These are phyloP conservation scores for Thripadectes ignobilis DNA, from an alignment of 2,797 vertebrate species.

Conservation along the genomic window DNA sequence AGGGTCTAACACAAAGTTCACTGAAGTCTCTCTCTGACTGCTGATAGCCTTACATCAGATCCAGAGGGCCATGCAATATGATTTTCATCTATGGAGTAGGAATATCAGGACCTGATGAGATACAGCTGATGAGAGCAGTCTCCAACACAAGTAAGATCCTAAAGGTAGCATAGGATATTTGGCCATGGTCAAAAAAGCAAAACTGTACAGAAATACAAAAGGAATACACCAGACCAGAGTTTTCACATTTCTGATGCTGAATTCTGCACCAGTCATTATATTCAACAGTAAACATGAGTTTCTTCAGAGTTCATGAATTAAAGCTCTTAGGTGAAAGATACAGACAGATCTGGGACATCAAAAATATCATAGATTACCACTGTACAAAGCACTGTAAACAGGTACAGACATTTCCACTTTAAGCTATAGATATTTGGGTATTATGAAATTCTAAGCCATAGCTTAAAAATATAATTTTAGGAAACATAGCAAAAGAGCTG, in stretches of 20 bases:
- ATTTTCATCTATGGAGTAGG: not conserved
- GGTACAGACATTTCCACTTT: not conserved
- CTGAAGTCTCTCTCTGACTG: not conserved
- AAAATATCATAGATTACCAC: not conserved
- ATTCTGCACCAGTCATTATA: not conserved
- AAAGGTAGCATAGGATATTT: not conserved
- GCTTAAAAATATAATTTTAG: not conserved
- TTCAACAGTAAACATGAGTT: not conserved
- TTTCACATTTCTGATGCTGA: not conserved
- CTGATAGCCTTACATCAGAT: not conserved
- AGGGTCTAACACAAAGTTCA: not conserved
- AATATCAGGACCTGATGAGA: not conserved
- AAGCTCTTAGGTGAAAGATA: not conserved
- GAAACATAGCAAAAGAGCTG: not conserved
- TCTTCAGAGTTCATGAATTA: not conserved
- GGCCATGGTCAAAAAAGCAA: not conserved
- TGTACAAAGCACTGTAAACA: not conserved
- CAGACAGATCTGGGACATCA: not conserved
- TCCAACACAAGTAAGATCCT: not conserved
- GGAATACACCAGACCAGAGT: not conserved
- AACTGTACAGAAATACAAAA: not conserved
- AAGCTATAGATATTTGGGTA: fast-evolving
- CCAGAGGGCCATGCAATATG: not conserved
- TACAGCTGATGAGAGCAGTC: not conserved
- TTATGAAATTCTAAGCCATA: not conserved